A percentile compares a stretch with the other conserved stretches of the same genome.
Conservation (phyloP, 2,888 invertebrate genomes). For the Platycheirus rosarum region DNA sequence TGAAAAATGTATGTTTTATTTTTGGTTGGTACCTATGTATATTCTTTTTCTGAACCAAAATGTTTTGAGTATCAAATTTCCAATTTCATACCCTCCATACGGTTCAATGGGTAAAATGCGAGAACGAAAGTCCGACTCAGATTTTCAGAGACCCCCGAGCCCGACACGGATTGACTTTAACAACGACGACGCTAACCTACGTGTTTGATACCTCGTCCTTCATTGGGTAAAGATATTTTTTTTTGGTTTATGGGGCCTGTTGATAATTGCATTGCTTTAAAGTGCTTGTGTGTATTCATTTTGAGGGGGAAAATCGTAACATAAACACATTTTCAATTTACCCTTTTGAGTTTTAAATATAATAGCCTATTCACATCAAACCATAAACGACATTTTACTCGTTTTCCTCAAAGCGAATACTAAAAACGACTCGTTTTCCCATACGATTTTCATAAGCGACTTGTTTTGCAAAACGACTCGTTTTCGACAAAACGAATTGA, state of each 20-base stretch:
- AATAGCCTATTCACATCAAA: no score
- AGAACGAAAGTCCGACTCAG: slow-evolving; percentile 20
- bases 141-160: slow-evolving; percentile 25
- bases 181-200: not conserved
- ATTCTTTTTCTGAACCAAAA: slow-evolving; percentile 17
- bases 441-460: no score
- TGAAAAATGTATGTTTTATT: not conserved
- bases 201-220: slow-evolving; percentile 26
- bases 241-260: slow-evolving; percentile 11
- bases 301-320: not conserved
- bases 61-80: slow-evolving; percentile 27
- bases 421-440: no score
- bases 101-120: slow-evolving; percentile 20
- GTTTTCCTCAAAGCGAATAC: no score
- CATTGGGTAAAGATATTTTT: slow-evolving; percentile 26
- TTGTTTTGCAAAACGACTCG: no score
- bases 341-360: slow-evolving; percentile 29
- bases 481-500: no score
- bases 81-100: slow-evolving; percentile 9
- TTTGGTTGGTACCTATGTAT: slow-evolving; percentile 25
- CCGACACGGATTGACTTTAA: slow-evolving; percentile 12
- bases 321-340: slow-evolving; percentile 30
- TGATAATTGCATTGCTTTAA: slow-evolving; percentile 31
- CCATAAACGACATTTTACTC: no score
- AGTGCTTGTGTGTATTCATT: slow-evolving; percentile 19